phyloP scores from a whole-genome alignment of 1,140 invertebrate species.

The Pinna nobilis region DNA sequence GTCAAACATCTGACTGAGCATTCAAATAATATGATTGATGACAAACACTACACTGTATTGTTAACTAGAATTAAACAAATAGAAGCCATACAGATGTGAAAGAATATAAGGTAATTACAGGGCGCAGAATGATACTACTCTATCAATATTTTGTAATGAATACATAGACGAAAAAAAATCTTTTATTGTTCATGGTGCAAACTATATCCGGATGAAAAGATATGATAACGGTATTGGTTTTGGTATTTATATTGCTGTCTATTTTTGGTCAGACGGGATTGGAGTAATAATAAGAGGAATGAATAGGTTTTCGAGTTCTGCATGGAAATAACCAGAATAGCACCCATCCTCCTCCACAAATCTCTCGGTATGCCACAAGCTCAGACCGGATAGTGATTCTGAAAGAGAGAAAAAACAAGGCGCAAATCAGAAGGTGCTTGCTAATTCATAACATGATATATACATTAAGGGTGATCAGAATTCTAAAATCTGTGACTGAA shows the following conservation, averaged over 20 bases:
- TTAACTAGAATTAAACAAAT: background rate
- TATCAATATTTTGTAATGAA: too few relatives aligned
- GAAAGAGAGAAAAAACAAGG: constrained; percentile 6
- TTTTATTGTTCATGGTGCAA: too few relatives aligned
- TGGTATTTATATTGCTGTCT: too few relatives aligned
- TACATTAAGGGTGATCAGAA: constrained; percentile 5
- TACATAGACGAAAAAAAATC: too few relatives aligned
- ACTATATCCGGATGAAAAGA: too few relatives aligned
- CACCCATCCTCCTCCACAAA: constrained; percentile 18
- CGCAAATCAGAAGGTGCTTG: background rate
- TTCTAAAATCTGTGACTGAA: background rate
- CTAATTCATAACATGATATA: constrained; percentile 5
- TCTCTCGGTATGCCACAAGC: constrained; percentile 12
- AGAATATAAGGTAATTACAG: too few relatives aligned
- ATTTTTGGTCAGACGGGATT: background rate
- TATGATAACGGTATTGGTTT: too few relatives aligned
- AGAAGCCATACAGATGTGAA: background rate
- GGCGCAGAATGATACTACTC: too few relatives aligned
- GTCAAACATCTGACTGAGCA: background rate
- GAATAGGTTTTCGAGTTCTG: background rate
- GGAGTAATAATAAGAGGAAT: constrained; percentile 5
- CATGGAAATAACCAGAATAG: constrained; percentile 23
- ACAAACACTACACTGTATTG: background rate
- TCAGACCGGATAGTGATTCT: constrained; percentile 24
- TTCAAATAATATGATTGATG: background rate